Base-by-base conservation (phyloP, 2,797 vertebrate genomes). In the Urocyon cinereoargenteus region DNA sequence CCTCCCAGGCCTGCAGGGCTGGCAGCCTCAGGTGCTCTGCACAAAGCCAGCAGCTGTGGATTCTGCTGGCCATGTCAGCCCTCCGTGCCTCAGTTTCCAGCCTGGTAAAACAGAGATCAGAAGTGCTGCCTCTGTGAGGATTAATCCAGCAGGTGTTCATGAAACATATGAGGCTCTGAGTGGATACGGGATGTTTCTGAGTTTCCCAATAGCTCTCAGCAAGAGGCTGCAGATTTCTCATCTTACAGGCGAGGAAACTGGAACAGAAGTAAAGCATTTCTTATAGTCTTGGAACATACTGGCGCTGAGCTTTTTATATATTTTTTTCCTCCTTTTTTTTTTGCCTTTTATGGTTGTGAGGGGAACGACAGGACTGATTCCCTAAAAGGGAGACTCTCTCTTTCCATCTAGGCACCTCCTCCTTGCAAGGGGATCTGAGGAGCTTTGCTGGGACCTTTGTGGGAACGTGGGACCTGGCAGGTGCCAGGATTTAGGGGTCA, bases 331-430 rank as follows among this genome's bases (percentile, higher is more conserved):
- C 51, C 40, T 92, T 45, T 92, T 45, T 45, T 3, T 77, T 66
- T 86, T 87, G 84, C 93, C 88, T 90, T 93, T 92, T 91, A 83
- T 77, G 73, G 73, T 24, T 49, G 10, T 86, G 79, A n/a, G 28
- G 62, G 57, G 86, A 70, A 78, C 28, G n/a, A 18, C 45, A 26
- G 34, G 8, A 73, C 15, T 31, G 16, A 28, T 51, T 87, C 11
- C 86, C 61, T 36, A 55, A 53, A 70, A 57, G 3, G 28, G 31
- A n/a, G 19, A 7, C 36, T 36, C 59, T 89, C 62, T 73, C 28
- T 1, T 40, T 31, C 6, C 11, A 31, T 66, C 73, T 31, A 24
- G 28, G 51, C 6, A 5, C 45, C 10, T 51, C 59, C 31, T 87
- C 34, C 75, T 84, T 28, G 62, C 3, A 11, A 14, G 45, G 62